phyloP scores from a whole-genome alignment of 1,140 invertebrate genomes.

The Meteorus sp. region DNA sequence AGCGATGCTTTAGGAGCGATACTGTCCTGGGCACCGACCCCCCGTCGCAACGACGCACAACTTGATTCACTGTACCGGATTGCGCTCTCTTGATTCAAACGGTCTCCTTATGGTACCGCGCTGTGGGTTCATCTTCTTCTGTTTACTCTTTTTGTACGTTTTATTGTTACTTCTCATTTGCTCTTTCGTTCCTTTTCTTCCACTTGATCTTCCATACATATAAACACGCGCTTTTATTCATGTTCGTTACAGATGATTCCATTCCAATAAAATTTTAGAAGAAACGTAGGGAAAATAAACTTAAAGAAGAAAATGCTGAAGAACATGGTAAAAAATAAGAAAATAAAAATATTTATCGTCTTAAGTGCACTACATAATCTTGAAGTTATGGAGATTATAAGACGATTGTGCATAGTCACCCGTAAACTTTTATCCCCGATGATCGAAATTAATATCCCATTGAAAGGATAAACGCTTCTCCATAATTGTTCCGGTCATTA shows the following conservation, averaged over 20 bases:
- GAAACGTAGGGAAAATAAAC: not conserved
- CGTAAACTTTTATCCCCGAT: conserved; percentile 6
- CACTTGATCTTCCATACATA: too few species aligned
- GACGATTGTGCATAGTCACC: conserved; percentile 6
- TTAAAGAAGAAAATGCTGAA: not conserved
- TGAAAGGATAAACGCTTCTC: too few species aligned
- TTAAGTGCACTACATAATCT: not conserved
- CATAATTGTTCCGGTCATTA: too few species aligned
- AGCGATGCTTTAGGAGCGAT: conserved; percentile 42
- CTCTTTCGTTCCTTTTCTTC: too few species aligned
- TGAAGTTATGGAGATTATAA: conserved; percentile 8
- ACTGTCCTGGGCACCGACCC: conserved; percentile 44
- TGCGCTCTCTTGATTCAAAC: conserved; percentile 26
- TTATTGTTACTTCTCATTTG: too few species aligned
- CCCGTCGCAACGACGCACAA: conserved; percentile 40
- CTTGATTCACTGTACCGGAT: conserved; percentile 39
- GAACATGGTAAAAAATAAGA: not conserved
- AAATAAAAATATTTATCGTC: not conserved
- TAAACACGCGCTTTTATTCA: too few species aligned
- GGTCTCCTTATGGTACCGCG: conserved; percentile 5
- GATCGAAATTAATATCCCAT: conserved; percentile 18
- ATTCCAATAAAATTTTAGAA: not conserved
- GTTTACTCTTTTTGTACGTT: too few species aligned
- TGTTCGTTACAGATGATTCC: too few species aligned
- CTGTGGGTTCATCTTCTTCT: not conserved